Conservation (phyloP, 2,113 vertebrate species). For the Cariama cristata region DNA sequence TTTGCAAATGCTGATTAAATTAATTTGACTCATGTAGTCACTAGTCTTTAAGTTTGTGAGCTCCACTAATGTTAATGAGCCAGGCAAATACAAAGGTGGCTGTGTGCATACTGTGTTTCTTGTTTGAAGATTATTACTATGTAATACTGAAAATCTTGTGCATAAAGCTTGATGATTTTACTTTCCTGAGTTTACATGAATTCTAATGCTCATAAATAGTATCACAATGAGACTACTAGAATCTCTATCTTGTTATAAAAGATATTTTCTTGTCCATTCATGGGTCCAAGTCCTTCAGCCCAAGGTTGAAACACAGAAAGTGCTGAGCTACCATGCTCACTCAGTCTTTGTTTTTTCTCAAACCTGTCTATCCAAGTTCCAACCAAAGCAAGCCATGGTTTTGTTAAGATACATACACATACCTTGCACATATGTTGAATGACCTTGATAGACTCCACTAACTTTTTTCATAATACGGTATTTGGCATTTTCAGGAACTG, state of each 20-base stretch:
- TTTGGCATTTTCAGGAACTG: background rate
- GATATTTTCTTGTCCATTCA: background rate
- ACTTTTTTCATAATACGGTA: background rate
- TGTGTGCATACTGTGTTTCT: background rate
- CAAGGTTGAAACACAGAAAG: background rate
- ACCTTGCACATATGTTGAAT: rapidly evolving
- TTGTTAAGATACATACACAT: background rate
- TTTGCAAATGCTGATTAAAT: background rate
- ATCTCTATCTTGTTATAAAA: background rate
- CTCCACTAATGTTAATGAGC: background rate
- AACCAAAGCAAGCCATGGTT: background rate
- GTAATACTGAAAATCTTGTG: background rate
- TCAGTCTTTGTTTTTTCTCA: background rate
- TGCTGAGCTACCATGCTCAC: background rate
- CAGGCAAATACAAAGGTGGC: background rate
- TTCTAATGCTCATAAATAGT: background rate
- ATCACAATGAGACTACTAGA: background rate
- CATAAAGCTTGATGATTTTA: background rate
- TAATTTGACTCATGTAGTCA: background rate
- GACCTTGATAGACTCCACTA: background rate
- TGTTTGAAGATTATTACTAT: background rate
- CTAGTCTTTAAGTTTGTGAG: background rate
- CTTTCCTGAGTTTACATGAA: background rate
- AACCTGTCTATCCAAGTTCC: background rate
- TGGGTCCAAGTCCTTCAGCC: background rate